phyloP scores from a whole-genome alignment of 2,113 vertebrate genomes.

The Stegostoma tigrinum region DNA sequence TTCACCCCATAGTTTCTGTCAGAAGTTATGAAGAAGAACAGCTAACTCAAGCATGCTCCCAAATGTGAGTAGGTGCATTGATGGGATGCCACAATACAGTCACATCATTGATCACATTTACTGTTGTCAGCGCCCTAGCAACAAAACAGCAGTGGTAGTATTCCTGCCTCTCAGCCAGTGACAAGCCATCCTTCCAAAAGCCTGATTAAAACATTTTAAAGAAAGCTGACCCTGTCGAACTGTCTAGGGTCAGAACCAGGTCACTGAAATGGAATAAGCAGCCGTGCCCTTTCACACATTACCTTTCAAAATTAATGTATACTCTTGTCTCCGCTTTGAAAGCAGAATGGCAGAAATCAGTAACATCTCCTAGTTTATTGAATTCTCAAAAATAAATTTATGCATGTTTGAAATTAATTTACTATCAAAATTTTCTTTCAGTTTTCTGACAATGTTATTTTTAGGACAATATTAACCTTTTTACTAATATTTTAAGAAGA shows the following conservation, averaged over 20 bases:
- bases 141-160: not conserved
- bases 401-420: not conserved
- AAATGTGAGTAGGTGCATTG: not conserved
- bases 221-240: not conserved
- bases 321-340: not conserved
- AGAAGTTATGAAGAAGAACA: not conserved
- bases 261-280: not conserved
- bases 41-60: not conserved
- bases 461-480: not conserved
- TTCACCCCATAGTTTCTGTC: not conserved
- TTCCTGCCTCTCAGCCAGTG: not conserved
- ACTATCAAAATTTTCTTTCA: not conserved
- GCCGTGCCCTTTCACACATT: not conserved
- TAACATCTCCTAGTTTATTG: not conserved
- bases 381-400: not conserved
- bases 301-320: not conserved
- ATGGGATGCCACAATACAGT: not conserved
- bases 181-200: not conserved
- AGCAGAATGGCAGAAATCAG: not conserved
- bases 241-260: not conserved
- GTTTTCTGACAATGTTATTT: not conserved
- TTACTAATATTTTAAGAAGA: not conserved
- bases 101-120: not conserved
- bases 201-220: not conserved
- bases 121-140: not conserved